Evolutionary conservation across 2,888 invertebrate genomes (phyloP).

Genomic region (Notodonta dromedarius): DNA sequence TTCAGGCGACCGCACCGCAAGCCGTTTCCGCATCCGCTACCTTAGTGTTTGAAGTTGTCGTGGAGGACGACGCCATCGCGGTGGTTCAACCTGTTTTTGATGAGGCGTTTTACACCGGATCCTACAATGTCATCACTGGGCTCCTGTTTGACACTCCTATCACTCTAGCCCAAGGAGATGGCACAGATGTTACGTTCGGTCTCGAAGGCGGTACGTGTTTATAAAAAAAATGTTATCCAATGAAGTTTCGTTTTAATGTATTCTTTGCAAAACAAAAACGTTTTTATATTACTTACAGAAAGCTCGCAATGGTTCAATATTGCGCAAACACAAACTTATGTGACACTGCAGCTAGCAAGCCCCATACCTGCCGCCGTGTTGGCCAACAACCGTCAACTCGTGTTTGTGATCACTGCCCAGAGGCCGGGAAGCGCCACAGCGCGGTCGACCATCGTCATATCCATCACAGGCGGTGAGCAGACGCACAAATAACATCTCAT

Average conservation of each 20-base stretch:
- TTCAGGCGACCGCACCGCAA: slow-evolving; percentile 41
- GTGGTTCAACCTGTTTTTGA: slow-evolving; percentile 14
- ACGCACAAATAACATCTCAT: not conserved
- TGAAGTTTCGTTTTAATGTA: not conserved
- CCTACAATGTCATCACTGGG: not conserved
- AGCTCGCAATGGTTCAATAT: slow-evolving; percentile 42
- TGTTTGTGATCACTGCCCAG: slow-evolving; percentile 33
- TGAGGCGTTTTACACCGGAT: not conserved
- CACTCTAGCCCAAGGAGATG: not conserved
- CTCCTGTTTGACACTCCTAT: not conserved
- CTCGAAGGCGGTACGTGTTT: slow-evolving; percentile 45
- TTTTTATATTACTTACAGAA: slow-evolving; percentile 34
- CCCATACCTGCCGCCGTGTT: slow-evolving; percentile 26
- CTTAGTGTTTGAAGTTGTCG: slow-evolving; percentile 37
- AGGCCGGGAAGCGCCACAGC: slow-evolving; percentile 20
- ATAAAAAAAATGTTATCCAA: not conserved
- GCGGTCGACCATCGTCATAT: slow-evolving; percentile 35
- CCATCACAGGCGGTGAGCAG: slow-evolving; percentile 16
- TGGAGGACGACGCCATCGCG: slow-evolving; percentile 12
- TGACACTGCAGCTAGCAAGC: slow-evolving; percentile 12
- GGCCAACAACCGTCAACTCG: slow-evolving; percentile 31
- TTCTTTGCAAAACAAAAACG: not conserved
- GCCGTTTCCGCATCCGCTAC: slow-evolving; percentile 40
- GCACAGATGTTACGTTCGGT: not conserved
- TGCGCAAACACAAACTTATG: slow-evolving; percentile 10